Evolutionary conservation across 2,113 vertebrate species (phyloP).

Genomic region (Malurus cyaneus): DNA sequence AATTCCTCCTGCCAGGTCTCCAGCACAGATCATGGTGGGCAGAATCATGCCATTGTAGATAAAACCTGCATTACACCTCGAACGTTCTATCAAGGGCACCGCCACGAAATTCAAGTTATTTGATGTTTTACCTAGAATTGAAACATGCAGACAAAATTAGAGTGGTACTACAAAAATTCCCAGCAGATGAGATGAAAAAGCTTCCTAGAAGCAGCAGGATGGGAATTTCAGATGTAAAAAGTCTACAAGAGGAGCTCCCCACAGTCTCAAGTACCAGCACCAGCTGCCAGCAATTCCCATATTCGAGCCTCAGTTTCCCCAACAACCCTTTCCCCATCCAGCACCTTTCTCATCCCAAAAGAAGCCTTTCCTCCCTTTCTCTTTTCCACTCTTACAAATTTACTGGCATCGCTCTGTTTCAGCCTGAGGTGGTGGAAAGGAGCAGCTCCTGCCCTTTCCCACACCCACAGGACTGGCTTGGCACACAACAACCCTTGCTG

Average conservation of each 20-base stretch:
- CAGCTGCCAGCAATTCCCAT: background rate
- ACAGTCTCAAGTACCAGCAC: background rate
- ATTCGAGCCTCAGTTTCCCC: background rate
- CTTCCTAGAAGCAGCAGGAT: background rate
- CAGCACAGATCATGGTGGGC: constrained; percentile 89
- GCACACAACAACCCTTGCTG: background rate
- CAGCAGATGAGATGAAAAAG: background rate
- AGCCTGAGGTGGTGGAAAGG: background rate
- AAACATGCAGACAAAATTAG: background rate
- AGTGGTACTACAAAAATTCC: background rate
- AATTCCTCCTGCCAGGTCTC: constrained; percentile 75
- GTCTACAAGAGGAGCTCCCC: background rate
- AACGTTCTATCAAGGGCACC: constrained; percentile 76
- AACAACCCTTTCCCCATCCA: background rate
- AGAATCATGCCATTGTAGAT: constrained; percentile 76
- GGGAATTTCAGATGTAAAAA: background rate
- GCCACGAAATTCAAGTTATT: constrained; percentile 72
- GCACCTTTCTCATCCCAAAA: background rate
- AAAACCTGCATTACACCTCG: constrained; percentile 67
- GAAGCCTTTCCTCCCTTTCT: background rate
- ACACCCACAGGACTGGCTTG: background rate
- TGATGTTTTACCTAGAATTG: constrained; percentile 72
- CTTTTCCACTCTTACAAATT: background rate
- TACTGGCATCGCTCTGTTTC: background rate
- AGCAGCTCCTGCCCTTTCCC: background rate